Conservation (phyloP, 2,888 invertebrate genomes). For the Synergus japonicus region DNA sequence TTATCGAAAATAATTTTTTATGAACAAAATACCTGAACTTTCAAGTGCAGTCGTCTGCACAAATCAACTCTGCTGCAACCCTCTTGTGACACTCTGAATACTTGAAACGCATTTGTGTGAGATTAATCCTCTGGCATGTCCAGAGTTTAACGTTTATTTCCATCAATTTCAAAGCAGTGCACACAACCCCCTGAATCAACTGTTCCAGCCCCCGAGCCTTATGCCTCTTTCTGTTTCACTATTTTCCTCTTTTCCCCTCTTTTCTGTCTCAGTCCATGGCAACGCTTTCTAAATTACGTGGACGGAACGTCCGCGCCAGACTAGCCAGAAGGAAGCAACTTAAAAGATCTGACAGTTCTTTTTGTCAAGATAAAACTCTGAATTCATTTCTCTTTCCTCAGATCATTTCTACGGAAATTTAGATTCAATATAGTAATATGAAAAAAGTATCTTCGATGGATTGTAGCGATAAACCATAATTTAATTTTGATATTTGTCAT, state of each 20-base stretch:
- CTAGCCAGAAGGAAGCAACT: constrained; percentile 10
- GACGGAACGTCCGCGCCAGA: constrained; percentile 21
- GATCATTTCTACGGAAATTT: background rate
- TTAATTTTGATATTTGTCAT: too few species aligned
- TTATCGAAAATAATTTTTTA: constrained; percentile 25
- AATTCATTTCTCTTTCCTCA: background rate
- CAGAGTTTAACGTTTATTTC: constrained; percentile 47
- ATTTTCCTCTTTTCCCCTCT: constrained; percentile 15
- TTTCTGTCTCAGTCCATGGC: background rate
- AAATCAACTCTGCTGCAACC: constrained; percentile 34
- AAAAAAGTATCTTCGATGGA: background rate
- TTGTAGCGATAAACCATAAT: background rate
- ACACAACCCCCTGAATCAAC: constrained; percentile 17
- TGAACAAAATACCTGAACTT: constrained; percentile 32
- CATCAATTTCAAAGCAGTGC: constrained; percentile 45
- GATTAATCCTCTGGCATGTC: constrained; percentile 49
- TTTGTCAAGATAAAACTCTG: background rate
- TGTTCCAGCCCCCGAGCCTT: background rate
- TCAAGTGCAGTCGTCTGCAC: constrained; percentile 51
- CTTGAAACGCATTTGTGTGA: constrained; percentile 54
- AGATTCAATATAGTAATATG: background rate
- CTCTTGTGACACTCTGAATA: constrained; percentile 45
- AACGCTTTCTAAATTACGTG: constrained; percentile 44
- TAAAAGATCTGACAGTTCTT: background rate
- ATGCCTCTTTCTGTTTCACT: constrained; percentile 21